These are phyloP conservation scores for Apis florea DNA, from an alignment of 1,140 invertebrate genomes.

Conservation along the genomic window DNA sequence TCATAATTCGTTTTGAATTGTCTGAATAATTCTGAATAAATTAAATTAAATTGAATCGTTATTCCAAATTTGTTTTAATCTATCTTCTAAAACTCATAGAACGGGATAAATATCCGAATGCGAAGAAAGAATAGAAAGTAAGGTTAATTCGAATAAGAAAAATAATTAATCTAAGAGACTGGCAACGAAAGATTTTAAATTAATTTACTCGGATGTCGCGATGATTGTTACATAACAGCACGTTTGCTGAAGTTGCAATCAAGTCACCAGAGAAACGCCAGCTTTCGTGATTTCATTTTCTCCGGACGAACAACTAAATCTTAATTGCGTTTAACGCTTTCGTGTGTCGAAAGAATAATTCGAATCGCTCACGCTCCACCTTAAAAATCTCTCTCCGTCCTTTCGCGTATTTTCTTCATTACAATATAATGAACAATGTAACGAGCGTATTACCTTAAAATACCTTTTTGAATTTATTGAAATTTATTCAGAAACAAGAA, in stretches of 20 bases:
- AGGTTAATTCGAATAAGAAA: neutral
- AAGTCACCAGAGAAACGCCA: neutral
- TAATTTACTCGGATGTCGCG: neutral
- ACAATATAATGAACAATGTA: neutral
- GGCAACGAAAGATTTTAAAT: neutral
- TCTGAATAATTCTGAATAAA: too few relatives aligned
- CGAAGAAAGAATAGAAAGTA: too few relatives aligned
- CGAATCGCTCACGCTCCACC: neutral
- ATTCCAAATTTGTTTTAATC: neutral
- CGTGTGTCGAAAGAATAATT: slow-evolving; percentile 5
- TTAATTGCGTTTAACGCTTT: slow-evolving; percentile 18
- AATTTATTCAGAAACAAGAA: neutral
- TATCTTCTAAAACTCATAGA: neutral
- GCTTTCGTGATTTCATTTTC: slow-evolving; percentile 37
- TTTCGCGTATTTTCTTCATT: neutral
- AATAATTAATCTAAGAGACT: neutral
- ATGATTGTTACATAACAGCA: slow-evolving; percentile 5
- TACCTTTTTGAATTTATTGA: neutral
- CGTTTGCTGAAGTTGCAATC: slow-evolving; percentile 8
- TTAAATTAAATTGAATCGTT: too few relatives aligned
- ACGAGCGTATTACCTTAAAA: neutral
- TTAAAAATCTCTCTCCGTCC: too few relatives aligned
- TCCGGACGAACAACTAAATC: neutral
- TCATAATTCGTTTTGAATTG: too few relatives aligned
- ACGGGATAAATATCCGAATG: neutral